Evolutionary conservation across 2,888 invertebrate species (phyloP).

Genomic region (Hydroisotoma schaefferi): DNA sequence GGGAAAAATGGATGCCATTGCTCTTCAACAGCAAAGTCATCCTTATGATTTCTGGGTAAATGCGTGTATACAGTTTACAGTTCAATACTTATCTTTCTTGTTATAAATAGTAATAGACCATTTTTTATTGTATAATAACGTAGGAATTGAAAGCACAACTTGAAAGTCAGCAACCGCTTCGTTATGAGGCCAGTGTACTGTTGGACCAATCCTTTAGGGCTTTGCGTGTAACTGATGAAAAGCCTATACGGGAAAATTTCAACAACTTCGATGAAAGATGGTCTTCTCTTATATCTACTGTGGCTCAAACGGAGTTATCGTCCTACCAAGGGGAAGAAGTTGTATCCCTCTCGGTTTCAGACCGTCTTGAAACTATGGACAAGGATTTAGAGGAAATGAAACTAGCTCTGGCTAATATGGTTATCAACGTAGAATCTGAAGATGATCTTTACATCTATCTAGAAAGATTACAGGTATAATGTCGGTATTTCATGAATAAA

Average conservation of each 20-base stretch:
- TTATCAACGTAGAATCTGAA: conserved; percentile 75
- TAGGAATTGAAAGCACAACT: conserved; percentile 80
- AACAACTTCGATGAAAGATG: conserved; percentile 74
- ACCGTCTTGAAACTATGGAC: conserved; percentile 70
- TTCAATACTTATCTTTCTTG: neutral
- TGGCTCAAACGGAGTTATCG: conserved; percentile 38
- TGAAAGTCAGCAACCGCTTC: conserved; percentile 74
- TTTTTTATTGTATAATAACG: conserved; percentile 27
- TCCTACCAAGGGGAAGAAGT: conserved; percentile 35
- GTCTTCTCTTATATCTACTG: conserved; percentile 51
- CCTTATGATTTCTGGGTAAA: conserved; percentile 76
- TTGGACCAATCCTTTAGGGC: conserved; percentile 75
- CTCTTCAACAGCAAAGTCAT: conserved; percentile 64
- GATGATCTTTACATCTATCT: conserved; percentile 78
- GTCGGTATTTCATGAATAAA: neutral
- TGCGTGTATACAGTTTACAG: neutral
- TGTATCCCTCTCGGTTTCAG: conserved; percentile 63
- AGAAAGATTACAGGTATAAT: conserved; percentile 66
- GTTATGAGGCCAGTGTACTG: conserved; percentile 67
- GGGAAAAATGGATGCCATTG: conserved; percentile 64
- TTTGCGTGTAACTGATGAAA: conserved; percentile 78
- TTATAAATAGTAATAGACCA: neutral
- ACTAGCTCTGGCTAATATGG: conserved; percentile 65
- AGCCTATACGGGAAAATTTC: conserved; percentile 73
- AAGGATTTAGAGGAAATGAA: conserved; percentile 72